Evolutionary conservation across 2,888 invertebrate genomes (phyloP), one percentile per base, ranked within the genome.

Genomic region (Drosophila melanosoma): DNA sequence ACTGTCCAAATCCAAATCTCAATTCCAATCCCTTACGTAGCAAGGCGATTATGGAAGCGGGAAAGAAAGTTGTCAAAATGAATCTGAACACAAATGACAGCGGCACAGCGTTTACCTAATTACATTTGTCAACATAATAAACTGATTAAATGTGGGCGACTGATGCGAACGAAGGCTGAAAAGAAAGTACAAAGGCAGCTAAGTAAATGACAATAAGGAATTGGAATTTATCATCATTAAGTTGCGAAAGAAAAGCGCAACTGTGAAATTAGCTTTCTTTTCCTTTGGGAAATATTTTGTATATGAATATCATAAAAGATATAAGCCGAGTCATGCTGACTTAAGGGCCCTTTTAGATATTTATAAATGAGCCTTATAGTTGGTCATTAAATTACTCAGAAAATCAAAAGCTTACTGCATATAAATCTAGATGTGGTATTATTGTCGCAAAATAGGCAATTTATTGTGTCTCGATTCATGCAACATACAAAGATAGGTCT

Each of bases 211-310:
- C 63, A 75, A 79, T 62, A 61, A 35, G 57, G 68, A 49, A 68
- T 61, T 51, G 69, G 64, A 62, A 79, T 84, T 81, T 81, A 84
- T 89, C 89, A 72, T 87, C 82, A 74, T 87, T 83, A 83, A 42
- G 38, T 65, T 74, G 60, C 35, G 6, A 68, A 71, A 59, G 49
- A 42, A 72, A 52, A 59, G 48, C 58, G 48, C 20, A 69, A 66
- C 69, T 65, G 49, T 60, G 32, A 66, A 67, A 66, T 35, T 17
- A 75, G 54, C 17, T 63, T 69, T 56, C 15, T 12, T 10, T 36
- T 29, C 36, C 53, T 17, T 54, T 26, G 1, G 32, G 70, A 42
- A 56, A 54, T 45, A n/a, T 56, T 23, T 17, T 23, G 6, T 12
- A 54, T 49, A 45, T 26, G 32, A 65, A 61, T 53, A n/a, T 20